Conservation (phyloP, 2,113 vertebrate species). For the Apus apus region DNA sequence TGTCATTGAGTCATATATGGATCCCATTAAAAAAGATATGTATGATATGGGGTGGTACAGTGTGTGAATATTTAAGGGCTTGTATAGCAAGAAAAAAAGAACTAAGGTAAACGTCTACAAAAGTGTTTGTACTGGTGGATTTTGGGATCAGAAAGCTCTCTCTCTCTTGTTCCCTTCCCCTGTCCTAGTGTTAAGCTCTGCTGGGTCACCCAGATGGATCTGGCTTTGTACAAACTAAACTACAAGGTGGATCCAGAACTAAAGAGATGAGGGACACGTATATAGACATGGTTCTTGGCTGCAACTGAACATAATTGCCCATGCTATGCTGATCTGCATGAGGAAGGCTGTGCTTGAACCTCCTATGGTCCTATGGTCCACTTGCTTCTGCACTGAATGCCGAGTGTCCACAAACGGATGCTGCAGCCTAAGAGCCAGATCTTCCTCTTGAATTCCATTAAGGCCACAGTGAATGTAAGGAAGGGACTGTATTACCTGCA, state of each 20-base stretch:
- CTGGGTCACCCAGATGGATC: neutral
- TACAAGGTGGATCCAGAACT: neutral
- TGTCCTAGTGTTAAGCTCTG: neutral
- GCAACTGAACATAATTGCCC: neutral
- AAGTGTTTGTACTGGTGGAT: neutral
- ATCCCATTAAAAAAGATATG: neutral
- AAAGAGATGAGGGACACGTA: neutral
- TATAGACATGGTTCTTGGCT: neutral
- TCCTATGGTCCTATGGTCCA: neutral
- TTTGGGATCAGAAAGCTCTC: neutral
- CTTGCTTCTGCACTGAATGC: neutral
- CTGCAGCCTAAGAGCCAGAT: neutral
- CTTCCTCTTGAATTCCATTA: neutral
- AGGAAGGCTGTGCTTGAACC: neutral
- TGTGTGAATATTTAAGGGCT: neutral
- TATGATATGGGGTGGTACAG: neutral
- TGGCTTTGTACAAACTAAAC: neutral
- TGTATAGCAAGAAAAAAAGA: neutral
- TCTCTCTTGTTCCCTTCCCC: neutral
- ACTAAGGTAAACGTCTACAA: neutral
- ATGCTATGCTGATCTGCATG: neutral
- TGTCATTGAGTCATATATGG: neutral
- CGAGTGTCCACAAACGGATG: neutral
- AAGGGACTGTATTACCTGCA: neutral
- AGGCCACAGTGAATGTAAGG: neutral